Evolutionary conservation across 2,888 invertebrate genomes (phyloP).

Genomic region (Eupelmus urozonus): DNA sequence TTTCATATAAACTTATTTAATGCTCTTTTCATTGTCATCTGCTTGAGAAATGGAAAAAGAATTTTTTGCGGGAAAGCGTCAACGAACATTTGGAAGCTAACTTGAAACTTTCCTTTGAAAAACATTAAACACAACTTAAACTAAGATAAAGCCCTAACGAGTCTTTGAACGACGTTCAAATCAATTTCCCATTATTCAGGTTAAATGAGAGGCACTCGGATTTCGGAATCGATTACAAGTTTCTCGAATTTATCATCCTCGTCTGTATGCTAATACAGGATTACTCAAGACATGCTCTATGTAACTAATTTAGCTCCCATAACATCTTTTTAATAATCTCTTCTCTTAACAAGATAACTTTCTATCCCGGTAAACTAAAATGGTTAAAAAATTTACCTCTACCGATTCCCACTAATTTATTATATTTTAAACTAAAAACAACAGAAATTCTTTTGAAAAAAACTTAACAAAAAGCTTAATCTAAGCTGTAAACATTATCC

Average conservation of each 20-base stretch:
- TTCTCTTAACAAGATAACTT: too few species aligned
- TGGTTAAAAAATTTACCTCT: too few species aligned
- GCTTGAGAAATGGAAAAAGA: background rate
- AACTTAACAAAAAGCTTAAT: background rate
- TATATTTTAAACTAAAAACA: too few species aligned
- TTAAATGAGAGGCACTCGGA: background rate
- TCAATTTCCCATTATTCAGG: slow-evolving; percentile 28
- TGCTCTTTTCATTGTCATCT: too few species aligned
- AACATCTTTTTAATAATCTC: too few species aligned
- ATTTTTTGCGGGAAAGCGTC: background rate
- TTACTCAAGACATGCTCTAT: background rate
- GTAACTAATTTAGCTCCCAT: background rate
- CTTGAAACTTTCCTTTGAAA: slow-evolving; percentile 16
- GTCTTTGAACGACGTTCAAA: slow-evolving; percentile 32
- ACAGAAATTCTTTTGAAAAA: too few species aligned
- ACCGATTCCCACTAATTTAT: too few species aligned
- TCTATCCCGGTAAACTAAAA: too few species aligned
- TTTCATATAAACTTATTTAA: too few species aligned
- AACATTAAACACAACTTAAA: background rate
- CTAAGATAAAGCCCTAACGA: background rate
- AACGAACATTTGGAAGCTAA: too few species aligned
- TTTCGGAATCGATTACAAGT: slow-evolving; percentile 16
- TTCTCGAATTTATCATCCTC: slow-evolving; percentile 33
- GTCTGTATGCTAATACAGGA: slow-evolving; percentile 31
- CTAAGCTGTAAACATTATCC: background rate